Conservation (phyloP, 2,888 invertebrate species). For the Caenorhabditis sp. region DNA sequence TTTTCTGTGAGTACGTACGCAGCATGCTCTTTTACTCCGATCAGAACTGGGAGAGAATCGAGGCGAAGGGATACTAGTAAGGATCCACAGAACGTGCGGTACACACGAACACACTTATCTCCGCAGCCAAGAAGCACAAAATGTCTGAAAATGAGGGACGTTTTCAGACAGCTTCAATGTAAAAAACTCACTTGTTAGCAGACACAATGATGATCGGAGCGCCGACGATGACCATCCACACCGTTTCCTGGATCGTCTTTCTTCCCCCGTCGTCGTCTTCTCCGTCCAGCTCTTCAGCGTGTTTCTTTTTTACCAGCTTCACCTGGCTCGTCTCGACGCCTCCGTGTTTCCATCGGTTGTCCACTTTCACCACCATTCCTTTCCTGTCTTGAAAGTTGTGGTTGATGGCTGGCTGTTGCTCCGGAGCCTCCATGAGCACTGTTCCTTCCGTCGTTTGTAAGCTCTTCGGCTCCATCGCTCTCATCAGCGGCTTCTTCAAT, state of each 20-base stretch:
- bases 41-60: constrained; percentile 57
- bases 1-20: constrained; percentile 58
- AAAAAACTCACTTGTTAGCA: constrained; percentile 56
- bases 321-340: constrained; percentile 54
- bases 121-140: constrained; percentile 57
- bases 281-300: neutral
- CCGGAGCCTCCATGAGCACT: constrained; percentile 60
- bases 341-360: constrained; percentile 59
- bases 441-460: constrained; percentile 47
- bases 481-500: constrained; percentile 51
- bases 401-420: constrained; percentile 37
- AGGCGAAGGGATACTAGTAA: constrained; percentile 44
- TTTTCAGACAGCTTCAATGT: neutral
- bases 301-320: constrained; percentile 20
- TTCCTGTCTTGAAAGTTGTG: constrained; percentile 37
- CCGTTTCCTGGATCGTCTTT: neutral
- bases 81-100: constrained; percentile 44
- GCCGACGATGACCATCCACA: constrained; percentile 54
- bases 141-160: constrained; percentile 34
- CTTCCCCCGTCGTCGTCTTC: constrained; percentile 13
- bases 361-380: constrained; percentile 45
- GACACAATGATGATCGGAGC: constrained; percentile 53
- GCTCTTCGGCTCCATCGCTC: constrained; percentile 46
- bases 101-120: constrained; percentile 59
- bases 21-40: constrained; percentile 59